Conservation (phyloP, 2,888 invertebrate genomes). For the Scaptodrosophila latifasciaeformis region DNA sequence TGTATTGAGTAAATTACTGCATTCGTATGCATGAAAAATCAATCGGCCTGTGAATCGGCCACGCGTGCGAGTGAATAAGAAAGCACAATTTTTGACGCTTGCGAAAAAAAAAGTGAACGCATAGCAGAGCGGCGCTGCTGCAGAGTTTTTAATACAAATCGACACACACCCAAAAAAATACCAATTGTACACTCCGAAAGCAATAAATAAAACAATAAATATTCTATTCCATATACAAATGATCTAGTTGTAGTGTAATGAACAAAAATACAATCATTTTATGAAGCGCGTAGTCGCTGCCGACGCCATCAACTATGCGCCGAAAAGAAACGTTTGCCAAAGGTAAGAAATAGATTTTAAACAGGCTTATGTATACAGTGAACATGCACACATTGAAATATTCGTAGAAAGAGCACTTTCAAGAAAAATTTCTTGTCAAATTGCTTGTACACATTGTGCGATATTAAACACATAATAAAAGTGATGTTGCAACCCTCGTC, state of each 20-base stretch:
- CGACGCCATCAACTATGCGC: constrained; percentile 39
- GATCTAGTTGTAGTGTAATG: constrained; percentile 30
- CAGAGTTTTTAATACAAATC: no score
- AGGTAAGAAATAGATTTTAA: constrained; percentile 36
- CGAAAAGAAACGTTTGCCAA: constrained; percentile 59
- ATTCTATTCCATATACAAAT: constrained; percentile 26
- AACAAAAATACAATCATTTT: constrained; percentile 33
- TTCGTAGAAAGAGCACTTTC: no score
- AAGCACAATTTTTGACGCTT: constrained; percentile 18
- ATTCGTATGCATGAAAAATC: constrained; percentile 42
- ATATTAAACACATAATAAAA: neutral
- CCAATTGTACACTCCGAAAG: constrained; percentile 21
- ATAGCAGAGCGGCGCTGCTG: constrained; percentile 31
- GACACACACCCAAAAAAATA: constrained; percentile 10
- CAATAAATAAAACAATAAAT: constrained; percentile 28
- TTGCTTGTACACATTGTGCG: no score
- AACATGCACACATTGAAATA: neutral
- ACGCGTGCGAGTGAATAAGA: constrained; percentile 48
- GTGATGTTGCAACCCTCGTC: no score
- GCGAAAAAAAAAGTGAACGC: constrained; percentile 38
- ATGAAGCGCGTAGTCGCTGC: constrained; percentile 30
- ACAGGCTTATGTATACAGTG: neutral
- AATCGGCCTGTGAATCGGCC: constrained; percentile 32
- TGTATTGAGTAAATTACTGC: neutral
- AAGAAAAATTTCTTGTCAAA: no score